phyloP scores from a whole-genome alignment of 1,140 invertebrate species.

The Yoshiicerus persimilis region DNA sequence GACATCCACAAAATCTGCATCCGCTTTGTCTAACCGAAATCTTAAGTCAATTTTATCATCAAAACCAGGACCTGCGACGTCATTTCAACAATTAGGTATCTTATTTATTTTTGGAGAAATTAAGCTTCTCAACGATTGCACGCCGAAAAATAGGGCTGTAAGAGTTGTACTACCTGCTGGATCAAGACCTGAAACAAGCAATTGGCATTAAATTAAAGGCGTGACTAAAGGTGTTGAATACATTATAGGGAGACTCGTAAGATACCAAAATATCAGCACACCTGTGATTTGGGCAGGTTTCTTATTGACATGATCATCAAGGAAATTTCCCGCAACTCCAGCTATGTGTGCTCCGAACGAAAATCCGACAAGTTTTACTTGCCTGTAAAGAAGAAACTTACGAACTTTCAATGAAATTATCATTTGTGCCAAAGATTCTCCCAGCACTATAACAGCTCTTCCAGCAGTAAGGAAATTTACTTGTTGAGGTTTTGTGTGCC shows the following conservation, averaged over 20 bases:
- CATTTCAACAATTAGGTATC: not conserved
- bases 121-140: too few species aligned
- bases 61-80: not conserved
- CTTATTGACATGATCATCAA: not conserved
- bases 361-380: constrained; percentile 52
- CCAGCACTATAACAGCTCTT: not conserved
- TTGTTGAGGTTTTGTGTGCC: not conserved
- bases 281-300: constrained; percentile 39
- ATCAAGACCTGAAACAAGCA: not conserved
- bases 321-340: constrained; percentile 45
- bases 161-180: not conserved
- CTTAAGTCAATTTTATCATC: not conserved
- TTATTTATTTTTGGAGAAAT: too few species aligned
- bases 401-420: not conserved
- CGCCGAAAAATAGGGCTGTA: too few species aligned
- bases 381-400: not conserved
- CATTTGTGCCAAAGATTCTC: not conserved
- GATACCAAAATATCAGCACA: too few species aligned
- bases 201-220: too few species aligned
- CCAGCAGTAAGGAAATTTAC: not conserved
- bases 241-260: too few species aligned
- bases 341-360: constrained; percentile 50
- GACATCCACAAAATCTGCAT: constrained; percentile 43
- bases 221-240: too few species aligned
- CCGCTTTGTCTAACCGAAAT: not conserved